phyloP scores from a whole-genome alignment of 2,888 invertebrate species.

The Stratiomys singularior region DNA sequence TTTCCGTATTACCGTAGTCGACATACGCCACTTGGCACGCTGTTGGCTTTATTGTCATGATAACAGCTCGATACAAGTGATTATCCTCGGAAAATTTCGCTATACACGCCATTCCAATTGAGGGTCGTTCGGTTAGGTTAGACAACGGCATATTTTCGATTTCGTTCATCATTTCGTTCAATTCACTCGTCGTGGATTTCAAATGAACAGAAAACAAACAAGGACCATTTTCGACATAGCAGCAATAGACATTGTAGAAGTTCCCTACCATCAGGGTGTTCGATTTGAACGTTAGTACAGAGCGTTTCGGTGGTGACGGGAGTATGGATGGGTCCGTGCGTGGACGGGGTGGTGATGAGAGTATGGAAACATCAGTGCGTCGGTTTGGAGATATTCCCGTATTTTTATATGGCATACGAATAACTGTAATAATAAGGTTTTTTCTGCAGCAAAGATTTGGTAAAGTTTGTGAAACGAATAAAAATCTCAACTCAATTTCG shows the following conservation, averaged over 20 bases:
- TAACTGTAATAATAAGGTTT: constrained; percentile 49
- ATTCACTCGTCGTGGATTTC: constrained; percentile 69
- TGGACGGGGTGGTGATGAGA: constrained; percentile 38
- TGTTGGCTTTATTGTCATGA: constrained; percentile 76
- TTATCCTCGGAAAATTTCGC: constrained; percentile 77
- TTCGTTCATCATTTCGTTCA: constrained; percentile 77
- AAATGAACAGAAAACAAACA: constrained; percentile 81
- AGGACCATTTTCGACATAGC: constrained; percentile 83
- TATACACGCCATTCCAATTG: constrained; percentile 81
- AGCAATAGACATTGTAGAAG: constrained; percentile 76
- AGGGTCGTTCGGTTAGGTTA: constrained; percentile 74
- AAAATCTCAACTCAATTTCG: too few species aligned
- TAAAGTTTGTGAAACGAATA: too few species aligned
- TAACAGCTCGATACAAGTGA: constrained; percentile 79
- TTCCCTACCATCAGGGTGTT: constrained; percentile 68
- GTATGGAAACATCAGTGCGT: not conserved
- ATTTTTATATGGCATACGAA: constrained; percentile 56
- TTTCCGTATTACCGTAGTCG: constrained; percentile 83
- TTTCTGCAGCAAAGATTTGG: too few species aligned
- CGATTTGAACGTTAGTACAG: constrained; percentile 61
- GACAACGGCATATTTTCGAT: constrained; percentile 74
- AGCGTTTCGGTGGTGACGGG: constrained; percentile 61
- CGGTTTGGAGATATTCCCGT: not conserved
- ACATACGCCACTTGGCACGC: constrained; percentile 82
- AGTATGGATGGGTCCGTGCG: constrained; percentile 56